Percentiles rank a stretch among this genome's conserved stretches.
These are phyloP conservation scores for Nasonia longicornis DNA, from an alignment of 1,140 invertebrate genomes.

Conservation along the genomic window DNA sequence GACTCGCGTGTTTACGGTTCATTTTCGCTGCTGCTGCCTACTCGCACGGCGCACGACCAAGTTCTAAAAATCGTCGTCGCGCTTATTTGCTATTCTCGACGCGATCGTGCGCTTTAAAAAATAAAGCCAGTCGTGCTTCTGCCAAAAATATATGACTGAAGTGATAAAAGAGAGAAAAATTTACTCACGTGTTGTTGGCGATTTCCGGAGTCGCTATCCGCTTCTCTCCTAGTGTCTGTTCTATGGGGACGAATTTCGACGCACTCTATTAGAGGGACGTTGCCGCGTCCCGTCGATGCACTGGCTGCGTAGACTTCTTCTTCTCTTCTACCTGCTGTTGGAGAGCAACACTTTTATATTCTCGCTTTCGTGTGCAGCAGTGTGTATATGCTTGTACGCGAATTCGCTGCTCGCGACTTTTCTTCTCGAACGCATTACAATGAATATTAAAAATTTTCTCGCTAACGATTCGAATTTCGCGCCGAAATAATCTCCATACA, in stretches of 20 bases:
- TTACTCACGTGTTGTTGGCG: constrained; percentile 2
- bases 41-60: neutral
- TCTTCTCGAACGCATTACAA: too few species aligned
- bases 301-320: neutral
- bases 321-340: neutral
- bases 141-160: too few species aligned
- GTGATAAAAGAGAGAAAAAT: neutral
- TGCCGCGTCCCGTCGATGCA: neutral
- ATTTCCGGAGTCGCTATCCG: neutral
- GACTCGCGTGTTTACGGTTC: neutral
- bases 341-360: constrained; percentile 25
- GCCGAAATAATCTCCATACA: too few species aligned
- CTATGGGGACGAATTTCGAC: neutral
- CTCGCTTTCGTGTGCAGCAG: neutral
- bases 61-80: neutral
- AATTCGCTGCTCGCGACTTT: neutral
- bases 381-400: neutral
- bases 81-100: neutral
- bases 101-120: too few species aligned
- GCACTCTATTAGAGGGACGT: too few species aligned
- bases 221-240: neutral
- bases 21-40: neutral
- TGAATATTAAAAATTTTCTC: too few species aligned
- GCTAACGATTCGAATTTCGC: too few species aligned
- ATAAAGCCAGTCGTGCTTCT: too few species aligned